Percentiles rank a stretch among this genome's conserved stretches.
Evolutionary conservation across 2,888 invertebrate species (phyloP).

Genomic region (Tetanocera ferruginea): DNA sequence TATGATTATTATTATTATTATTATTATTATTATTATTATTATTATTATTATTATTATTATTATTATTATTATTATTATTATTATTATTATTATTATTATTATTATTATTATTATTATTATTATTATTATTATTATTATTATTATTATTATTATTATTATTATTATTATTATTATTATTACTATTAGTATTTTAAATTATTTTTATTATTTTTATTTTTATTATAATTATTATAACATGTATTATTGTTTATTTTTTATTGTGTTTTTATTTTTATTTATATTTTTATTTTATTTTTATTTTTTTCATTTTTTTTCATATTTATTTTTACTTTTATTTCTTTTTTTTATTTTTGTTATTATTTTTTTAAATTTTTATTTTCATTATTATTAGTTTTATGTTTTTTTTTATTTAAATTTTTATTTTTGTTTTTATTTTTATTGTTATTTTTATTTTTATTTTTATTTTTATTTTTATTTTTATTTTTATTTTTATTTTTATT

Average conservation of each 20-base stretch:
- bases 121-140: no score
- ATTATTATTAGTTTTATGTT: not conserved
- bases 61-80: no score
- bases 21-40: no score
- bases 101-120: no score
- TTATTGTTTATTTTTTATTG: not conserved
- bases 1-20: no score
- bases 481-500: not conserved
- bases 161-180: no score
- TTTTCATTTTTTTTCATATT: not conserved
- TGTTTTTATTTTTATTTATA: not conserved
- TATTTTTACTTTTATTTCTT: not conserved
- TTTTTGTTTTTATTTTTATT: not conserved
- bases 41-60: no score
- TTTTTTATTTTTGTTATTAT: not conserved
- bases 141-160: no score
- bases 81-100: not conserved
- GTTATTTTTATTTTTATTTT: not conserved
- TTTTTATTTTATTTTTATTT: not conserved
- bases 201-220: not conserved
- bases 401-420: not conserved
- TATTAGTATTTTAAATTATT: no score
- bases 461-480: not conserved
- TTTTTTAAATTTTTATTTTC: not conserved
- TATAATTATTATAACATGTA: not conserved